Base-by-base conservation (phyloP, 1,140 invertebrate species). In the Meloidogyne floridensis region DNA sequence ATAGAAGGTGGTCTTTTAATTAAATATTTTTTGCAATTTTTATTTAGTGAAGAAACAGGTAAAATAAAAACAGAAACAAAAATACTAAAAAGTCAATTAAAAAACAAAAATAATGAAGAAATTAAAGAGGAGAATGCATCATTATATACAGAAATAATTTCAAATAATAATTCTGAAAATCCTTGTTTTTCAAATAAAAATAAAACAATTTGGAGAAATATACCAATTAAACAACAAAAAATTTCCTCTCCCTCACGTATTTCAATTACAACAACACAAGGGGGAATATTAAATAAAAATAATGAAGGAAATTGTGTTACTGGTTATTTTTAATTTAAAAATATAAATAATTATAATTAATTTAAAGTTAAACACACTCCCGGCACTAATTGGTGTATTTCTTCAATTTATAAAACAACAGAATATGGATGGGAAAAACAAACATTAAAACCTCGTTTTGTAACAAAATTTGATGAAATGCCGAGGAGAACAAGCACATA, bases 361-460 rank as follows among this genome's bases (percentile, higher is more conserved):
- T 59, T 42, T 71, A 18, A 43, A 79, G 77, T 72, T 69, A 13
- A 2, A 20, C 77, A 79, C 18, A 79, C 77, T n/a, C 77, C 77
- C 18, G 65, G 77, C 2, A 71, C 77, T 18, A 42, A 53, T 32
- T 79, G 77, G 77, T 71, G 18, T 79, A 72, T 79, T 18, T 79
- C 77, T 10, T 79, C 77, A 69, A 72, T 79, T 42, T 79, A 79
- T 53, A 54, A 69, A 32, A 72, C 56, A 20, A 79, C 77, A 69
- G 65, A 79, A 72, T 79, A 47, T 51, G 77, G 77, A 42, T 79
- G 77, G 77, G 77, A 79, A 71, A 79, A 79, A 53, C 4, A n/a
- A 13, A 71, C 77, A 47, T 47, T 79, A 72, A 65, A 65, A 65
- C 59, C 59, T n/a, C 59, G 59, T 65, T 65, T 65, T 65, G 6